phyloP scores from a whole-genome alignment of 2,113 vertebrate genomes.

The Physeter macrocephalus region DNA sequence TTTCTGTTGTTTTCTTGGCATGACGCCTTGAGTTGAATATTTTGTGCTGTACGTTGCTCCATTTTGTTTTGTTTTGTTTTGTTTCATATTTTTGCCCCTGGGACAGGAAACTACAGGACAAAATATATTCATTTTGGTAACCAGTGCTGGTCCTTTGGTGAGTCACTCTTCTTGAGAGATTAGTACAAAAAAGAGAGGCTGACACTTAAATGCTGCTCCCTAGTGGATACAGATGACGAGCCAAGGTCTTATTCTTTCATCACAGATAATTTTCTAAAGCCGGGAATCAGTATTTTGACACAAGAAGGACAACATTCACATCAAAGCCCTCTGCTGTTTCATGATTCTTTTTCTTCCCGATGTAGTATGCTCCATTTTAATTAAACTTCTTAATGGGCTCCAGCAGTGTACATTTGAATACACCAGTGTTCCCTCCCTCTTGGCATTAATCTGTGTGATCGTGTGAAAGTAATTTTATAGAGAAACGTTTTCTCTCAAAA shows the following conservation, averaged over 20 bases:
- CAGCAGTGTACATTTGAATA: background rate
- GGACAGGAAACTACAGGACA: conserved; percentile 82
- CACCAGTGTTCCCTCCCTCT: background rate
- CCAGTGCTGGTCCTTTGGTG: conserved; percentile 57
- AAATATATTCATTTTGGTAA: conserved; percentile 79
- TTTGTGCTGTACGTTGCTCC: conserved; percentile 74
- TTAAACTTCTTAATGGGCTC: conserved; percentile 29
- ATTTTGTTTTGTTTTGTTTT: conserved; percentile 71
- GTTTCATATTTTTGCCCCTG: conserved; percentile 79
- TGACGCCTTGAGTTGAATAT: conserved; percentile 80
- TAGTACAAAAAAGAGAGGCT: background rate
- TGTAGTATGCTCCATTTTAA: background rate
- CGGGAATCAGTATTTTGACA: background rate
- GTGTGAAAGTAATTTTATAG: background rate
- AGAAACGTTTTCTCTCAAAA: background rate
- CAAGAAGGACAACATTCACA: background rate
- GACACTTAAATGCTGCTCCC: background rate
- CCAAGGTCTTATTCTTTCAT: background rate
- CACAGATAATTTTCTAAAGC: background rate
- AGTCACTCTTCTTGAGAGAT: conserved; percentile 31
- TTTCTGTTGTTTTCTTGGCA: conserved; percentile 82
- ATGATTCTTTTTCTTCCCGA: background rate
- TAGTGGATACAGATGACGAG: background rate
- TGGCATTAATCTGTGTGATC: background rate
- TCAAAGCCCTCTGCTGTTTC: background rate